Conservation (phyloP, 1,140 invertebrate genomes). For the Cylas formicarius region DNA sequence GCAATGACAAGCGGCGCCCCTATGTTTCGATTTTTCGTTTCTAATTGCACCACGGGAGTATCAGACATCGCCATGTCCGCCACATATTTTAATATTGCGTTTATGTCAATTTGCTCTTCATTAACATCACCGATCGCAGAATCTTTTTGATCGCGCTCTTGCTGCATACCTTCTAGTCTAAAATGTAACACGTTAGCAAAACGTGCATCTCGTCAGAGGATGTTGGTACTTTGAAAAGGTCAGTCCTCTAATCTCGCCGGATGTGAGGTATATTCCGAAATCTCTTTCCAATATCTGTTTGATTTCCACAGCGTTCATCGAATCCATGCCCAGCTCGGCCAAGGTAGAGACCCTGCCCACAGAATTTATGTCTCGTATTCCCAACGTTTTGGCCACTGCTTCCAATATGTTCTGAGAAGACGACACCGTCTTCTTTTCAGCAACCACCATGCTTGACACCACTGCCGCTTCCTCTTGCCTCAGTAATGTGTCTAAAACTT, state of each 20-base stretch:
- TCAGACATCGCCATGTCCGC: background rate
- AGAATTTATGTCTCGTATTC: constrained; percentile 20
- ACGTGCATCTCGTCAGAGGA: background rate
- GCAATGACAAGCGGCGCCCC: background rate
- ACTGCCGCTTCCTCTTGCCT: constrained; percentile 52
- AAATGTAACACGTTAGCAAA: background rate
- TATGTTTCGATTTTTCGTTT: background rate
- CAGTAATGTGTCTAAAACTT: constrained; percentile 61
- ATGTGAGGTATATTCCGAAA: constrained; percentile 54
- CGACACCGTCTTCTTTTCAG: constrained; percentile 55
- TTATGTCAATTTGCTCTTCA: background rate
- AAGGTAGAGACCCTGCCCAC: constrained; percentile 60
- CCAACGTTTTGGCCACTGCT: constrained; percentile 52
- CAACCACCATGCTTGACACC: constrained; percentile 72
- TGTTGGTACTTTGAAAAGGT: constrained; percentile 30
- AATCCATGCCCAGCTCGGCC: constrained; percentile 82
- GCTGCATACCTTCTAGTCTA: background rate
- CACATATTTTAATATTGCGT: constrained; percentile 1
- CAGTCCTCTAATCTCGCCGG: constrained; percentile 51
- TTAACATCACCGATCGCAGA: too few species aligned
- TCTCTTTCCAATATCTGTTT: constrained; percentile 61
- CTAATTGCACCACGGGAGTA: background rate
- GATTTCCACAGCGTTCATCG: constrained; percentile 79
- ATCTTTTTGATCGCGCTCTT: background rate
- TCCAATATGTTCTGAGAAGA: constrained; percentile 55